Evolutionary conservation across 64 coral and sea anemone species (phyloP), one percentile per base, ranked within the genome.

Genomic region (Montipora capricornis): DNA sequence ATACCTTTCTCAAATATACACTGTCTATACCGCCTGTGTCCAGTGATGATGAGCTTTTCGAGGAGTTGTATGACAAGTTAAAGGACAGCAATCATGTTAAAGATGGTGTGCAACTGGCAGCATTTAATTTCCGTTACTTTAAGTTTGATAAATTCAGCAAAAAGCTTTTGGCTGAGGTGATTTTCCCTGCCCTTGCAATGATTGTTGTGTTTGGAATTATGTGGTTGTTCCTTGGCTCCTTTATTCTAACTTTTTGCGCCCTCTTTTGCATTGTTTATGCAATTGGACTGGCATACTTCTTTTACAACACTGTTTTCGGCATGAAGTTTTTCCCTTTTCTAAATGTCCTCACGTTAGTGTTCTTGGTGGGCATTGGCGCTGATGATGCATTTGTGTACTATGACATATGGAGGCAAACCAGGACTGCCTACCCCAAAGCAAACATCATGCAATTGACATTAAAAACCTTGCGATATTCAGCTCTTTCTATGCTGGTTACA

Each of bases 361-460:
- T 98, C 60, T 87, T 98, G 68, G 96, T 98, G 68, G 96, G 96
- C n/a, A 98, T 98, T 50, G 96, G 96, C 24, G 96, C 96, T 0
- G 96, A 98, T 76, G 96, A 98, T 68, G 93, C 96, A 7, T 98
- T 98, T 89, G 93, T 98, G 8, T 98, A 98, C 78, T 98, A 98
- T 70, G 96, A 98, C 64, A 98, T 98, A 73, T 98, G 92, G 93
- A 91, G 93, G 57, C 96, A 98, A 64, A 98, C 89, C 6, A 82
- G 82, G 49, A 16, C 73, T 20, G 89, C 95, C 6, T 49, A 94
- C 55, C 95, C 98, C 4, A 78, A 55, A 26, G 92, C 77, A 49
- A 87, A 62, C 75, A 22, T 87, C 47, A 24, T 89, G 19, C 78
- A 86, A 50, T 69, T 96, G 71, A 99, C 92, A 0, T 62, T 90